These are phyloP conservation scores for Rhopalosiphum maidis DNA, from an alignment of 1,140 invertebrate species.

Conservation along the genomic window DNA sequence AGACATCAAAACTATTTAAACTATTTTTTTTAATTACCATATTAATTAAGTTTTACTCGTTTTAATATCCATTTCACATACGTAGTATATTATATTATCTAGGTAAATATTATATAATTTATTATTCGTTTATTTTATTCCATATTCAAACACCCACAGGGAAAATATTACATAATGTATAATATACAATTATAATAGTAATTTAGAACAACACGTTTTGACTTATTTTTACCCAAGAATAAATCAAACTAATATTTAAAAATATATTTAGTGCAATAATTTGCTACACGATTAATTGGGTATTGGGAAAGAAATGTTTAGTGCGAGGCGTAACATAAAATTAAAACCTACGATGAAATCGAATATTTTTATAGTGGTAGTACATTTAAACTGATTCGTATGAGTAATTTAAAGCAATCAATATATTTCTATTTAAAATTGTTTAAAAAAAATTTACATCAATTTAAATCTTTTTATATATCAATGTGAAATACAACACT, in stretches of 20 bases:
- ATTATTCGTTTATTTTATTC: constrained; percentile 11
- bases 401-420: background rate
- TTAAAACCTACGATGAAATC: constrained; percentile 7
- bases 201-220: constrained; percentile 4
- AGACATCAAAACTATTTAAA: background rate
- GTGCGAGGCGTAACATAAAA: background rate
- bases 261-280: background rate
- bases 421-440: background rate
- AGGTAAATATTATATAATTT: constrained; percentile 4
- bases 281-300: background rate
- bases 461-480: background rate
- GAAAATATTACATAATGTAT: constrained; percentile 11
- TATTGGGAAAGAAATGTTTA: background rate
- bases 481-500: background rate
- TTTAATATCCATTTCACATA: background rate
- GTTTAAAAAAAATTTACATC: background rate
- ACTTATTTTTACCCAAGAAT: background rate
- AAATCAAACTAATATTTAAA: background rate
- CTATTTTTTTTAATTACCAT: background rate
- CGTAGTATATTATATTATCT: background rate
- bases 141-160: background rate
- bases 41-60: background rate
- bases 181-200: background rate
- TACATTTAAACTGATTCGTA: background rate
- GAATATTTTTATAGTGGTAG: background rate